A percentile compares a stretch with the other conserved stretches of the same genome.
These are phyloP conservation scores for Bubo blakistoni DNA, from an alignment of 2,113 vertebrate genomes.

Conservation along the genomic window DNA sequence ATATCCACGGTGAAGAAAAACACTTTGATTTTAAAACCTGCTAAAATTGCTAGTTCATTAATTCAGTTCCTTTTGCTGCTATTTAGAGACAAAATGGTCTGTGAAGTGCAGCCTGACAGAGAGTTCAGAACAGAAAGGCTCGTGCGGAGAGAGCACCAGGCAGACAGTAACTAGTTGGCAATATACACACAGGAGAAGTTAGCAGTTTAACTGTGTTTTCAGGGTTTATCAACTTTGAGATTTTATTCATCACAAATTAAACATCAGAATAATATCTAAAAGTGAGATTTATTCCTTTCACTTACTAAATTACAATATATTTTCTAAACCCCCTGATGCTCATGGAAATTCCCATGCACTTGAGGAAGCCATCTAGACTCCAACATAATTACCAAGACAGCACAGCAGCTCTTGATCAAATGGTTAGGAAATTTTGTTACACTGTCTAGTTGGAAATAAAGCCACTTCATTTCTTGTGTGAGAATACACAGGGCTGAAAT, in stretches of 20 bases:
- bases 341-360: neutral
- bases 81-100: neutral
- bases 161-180: neutral
- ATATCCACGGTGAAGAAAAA: neutral
- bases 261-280: neutral
- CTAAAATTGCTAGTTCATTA: neutral
- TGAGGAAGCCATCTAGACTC: neutral
- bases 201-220: neutral
- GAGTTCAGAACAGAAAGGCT: neutral
- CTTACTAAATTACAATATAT: neutral
- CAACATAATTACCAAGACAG: neutral
- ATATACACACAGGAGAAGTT: neutral
- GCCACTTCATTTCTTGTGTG: neutral
- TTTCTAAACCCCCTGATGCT: neutral
- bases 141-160: neutral
- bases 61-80: neutral
- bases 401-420: neutral
- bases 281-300: neutral
- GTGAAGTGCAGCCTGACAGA: neutral
- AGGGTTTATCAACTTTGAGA: neutral
- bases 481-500: neutral
- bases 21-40: neutral
- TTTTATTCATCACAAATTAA: neutral
- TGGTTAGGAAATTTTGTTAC: neutral
- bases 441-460: neutral